Evolutionary conservation across 2,888 invertebrate species (phyloP).

Genomic region (Drymonia ruficornis): DNA sequence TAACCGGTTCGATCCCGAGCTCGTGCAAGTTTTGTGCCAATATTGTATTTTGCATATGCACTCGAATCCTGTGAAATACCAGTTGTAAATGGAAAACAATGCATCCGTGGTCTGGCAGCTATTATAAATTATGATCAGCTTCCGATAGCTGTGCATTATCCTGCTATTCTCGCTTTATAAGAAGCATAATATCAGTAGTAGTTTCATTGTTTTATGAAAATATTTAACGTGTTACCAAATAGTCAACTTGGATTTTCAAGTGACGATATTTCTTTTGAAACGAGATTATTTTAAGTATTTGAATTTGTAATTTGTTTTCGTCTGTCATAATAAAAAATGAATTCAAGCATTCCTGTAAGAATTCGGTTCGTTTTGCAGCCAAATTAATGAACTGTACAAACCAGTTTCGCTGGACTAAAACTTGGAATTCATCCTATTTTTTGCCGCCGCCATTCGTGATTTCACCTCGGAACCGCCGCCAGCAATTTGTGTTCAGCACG

Average conservation of each 20-base stretch:
- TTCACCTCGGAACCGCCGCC: background rate
- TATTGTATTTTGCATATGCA: conserved; percentile 1
- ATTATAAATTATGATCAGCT: background rate
- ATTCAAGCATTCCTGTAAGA: no score
- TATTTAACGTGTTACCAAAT: no score
- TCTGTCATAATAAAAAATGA: no score
- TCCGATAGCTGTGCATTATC: background rate
- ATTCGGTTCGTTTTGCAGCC: no score
- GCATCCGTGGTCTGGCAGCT: background rate
- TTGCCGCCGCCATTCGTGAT: background rate
- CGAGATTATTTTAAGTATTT: no score
- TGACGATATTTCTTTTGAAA: no score
- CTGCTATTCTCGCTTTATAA: background rate
- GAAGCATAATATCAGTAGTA: background rate
- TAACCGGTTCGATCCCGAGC: background rate
- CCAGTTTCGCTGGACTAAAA: conserved; percentile 1
- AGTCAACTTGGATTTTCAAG: no score
- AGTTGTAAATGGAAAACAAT: background rate
- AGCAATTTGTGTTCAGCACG: background rate
- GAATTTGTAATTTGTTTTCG: no score
- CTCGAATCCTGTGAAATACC: background rate
- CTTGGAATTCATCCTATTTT: background rate
- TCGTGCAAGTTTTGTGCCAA: background rate
- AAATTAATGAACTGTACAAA: background rate
- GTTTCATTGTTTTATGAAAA: no score